Conservation (phyloP, 2,113 vertebrate genomes). For the Oryzias celebensis region DNA sequence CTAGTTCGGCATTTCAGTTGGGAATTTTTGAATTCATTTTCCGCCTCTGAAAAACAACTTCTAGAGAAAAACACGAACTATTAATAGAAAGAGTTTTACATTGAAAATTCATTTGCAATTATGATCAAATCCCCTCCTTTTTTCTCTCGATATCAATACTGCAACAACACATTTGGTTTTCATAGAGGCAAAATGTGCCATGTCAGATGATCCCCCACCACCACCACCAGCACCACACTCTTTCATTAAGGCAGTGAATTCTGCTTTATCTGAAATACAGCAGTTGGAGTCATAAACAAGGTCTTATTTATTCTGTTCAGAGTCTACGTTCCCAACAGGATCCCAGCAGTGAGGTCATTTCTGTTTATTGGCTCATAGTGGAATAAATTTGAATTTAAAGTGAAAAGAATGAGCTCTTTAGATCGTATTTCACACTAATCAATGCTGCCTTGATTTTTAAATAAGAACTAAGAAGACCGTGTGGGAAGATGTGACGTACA, state of each 20-base stretch:
- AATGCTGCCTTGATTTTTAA: constrained; percentile 55
- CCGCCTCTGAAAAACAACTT: constrained; percentile 65
- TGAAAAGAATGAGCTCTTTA: constrained; percentile 46
- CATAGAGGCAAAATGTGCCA: constrained; percentile 58
- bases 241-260: constrained; percentile 51
- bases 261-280: constrained; percentile 48
- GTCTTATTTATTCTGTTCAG: constrained; percentile 62
- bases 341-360: constrained; percentile 48
- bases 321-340: constrained; percentile 45
- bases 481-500: constrained; percentile 20
- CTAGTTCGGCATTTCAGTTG: constrained; percentile 61
- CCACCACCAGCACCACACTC: neutral
- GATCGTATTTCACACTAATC: constrained; percentile 53
- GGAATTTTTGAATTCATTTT: constrained; percentile 66
- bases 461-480: constrained; percentile 32
- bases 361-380: constrained; percentile 41
- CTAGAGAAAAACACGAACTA: constrained; percentile 66
- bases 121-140: constrained; percentile 64
- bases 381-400: constrained; percentile 57
- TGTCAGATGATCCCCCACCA: constrained; percentile 34
- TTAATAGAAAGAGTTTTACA: constrained; percentile 68
- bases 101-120: constrained; percentile 69
- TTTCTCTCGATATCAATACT: constrained; percentile 31
- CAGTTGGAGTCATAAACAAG: constrained; percentile 59
- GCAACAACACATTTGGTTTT: constrained; percentile 67